These are phyloP conservation scores for Gryllus longicercus DNA, from an alignment of 2,888 invertebrate species.

Conservation along the genomic window DNA sequence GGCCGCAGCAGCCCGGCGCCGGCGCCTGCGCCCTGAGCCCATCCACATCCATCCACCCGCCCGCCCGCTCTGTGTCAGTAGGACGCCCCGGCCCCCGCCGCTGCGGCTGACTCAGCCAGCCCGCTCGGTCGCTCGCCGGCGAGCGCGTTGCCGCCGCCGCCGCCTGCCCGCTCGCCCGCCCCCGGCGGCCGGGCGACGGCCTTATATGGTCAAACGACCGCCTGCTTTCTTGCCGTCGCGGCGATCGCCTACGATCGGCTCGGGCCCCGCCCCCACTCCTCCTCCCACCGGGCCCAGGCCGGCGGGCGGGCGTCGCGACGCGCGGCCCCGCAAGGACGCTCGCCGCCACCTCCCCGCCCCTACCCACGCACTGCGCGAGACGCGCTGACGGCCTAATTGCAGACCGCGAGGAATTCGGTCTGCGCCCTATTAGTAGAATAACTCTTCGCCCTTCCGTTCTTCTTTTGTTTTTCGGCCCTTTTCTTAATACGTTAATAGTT, in stretches of 20 bases:
- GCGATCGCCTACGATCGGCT: neutral
- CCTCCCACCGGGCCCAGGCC: too few species aligned
- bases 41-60: neutral
- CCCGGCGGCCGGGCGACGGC: neutral
- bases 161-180: too few species aligned
- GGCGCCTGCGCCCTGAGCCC: neutral
- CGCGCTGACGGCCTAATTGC: too few species aligned
- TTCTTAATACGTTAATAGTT: too few species aligned
- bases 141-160: neutral
- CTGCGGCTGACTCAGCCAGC: neutral
- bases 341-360: neutral
- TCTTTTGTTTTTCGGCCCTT: too few species aligned
- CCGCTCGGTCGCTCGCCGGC: neutral
- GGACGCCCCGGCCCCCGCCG: neutral
- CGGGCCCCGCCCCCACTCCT: neutral
- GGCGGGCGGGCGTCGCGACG: neutral
- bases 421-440: too few species aligned
- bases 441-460: too few species aligned
- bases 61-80: neutral
- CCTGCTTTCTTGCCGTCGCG: neutral
- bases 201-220: conserved; percentile 6
- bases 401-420: too few species aligned
- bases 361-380: neutral
- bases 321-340: neutral
- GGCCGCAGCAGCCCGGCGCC: neutral